A percentile compares a stretch with the other conserved stretches of the same genome.
Conservation (phyloP, 1,140 invertebrate genomes). For the Brevipalpus yothersi region DNA sequence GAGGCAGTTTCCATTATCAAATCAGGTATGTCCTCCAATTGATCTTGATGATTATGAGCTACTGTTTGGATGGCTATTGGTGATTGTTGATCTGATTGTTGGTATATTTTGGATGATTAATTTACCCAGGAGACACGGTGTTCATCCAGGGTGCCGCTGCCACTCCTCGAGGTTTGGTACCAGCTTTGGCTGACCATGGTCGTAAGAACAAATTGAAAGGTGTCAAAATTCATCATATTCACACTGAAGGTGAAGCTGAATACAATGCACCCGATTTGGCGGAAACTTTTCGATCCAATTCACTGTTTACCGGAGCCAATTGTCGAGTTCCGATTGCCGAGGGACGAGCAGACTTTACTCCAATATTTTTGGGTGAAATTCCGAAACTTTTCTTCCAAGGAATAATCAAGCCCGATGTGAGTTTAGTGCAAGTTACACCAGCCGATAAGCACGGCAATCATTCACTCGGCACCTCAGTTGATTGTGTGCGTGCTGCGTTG, state of each 20-base stretch:
- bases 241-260: background rate
- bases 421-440: constrained; percentile 59
- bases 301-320: constrained; percentile 75
- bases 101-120: background rate
- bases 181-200: constrained; percentile 55
- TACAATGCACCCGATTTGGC: constrained; percentile 34
- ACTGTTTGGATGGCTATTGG: background rate
- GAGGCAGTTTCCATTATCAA: constrained; percentile 9
- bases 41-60: background rate
- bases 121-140: constrained; percentile 40
- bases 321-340: constrained; percentile 60
- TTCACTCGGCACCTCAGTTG: constrained; percentile 56
- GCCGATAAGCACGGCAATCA: constrained; percentile 73
- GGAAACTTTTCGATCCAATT: constrained; percentile 48
- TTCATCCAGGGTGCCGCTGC: constrained; percentile 76
- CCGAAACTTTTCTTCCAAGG: constrained; percentile 58
- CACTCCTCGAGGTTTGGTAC: constrained; percentile 48
- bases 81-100: background rate
- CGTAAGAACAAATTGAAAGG: constrained; percentile 38
- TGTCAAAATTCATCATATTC: constrained; percentile 69
- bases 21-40: constrained; percentile 5
- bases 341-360: constrained; percentile 58
- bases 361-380: constrained; percentile 78
- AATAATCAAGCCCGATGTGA: constrained; percentile 57
- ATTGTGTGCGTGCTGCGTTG: constrained; percentile 58